These are phyloP conservation scores for Rhagonycha fulva DNA, from an alignment of 2,888 invertebrate species.

Conservation along the genomic window DNA sequence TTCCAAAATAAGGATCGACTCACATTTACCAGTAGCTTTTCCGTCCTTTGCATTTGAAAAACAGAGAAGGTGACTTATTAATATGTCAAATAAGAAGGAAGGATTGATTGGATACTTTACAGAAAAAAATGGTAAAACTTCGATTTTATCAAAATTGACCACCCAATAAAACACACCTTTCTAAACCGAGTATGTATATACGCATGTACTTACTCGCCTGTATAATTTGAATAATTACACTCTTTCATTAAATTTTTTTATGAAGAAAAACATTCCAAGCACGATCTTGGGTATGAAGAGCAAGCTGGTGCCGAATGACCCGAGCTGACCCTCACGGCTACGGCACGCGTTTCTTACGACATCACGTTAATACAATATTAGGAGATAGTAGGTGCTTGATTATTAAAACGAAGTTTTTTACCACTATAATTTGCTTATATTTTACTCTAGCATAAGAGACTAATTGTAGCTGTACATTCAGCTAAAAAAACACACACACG, in stretches of 20 bases:
- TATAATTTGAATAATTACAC: background rate
- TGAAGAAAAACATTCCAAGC: conserved; percentile 18
- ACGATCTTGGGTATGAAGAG: conserved; percentile 30
- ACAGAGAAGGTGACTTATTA: background rate
- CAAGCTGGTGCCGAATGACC: conserved; percentile 39
- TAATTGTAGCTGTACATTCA: background rate
- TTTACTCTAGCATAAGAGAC: background rate
- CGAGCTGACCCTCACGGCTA: conserved; percentile 39
- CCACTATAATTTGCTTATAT: background rate
- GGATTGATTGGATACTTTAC: background rate
- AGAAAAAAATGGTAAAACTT: background rate
- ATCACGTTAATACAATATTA: conserved; percentile 10
- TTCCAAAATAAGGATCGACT: too few species aligned
- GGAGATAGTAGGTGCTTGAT: background rate
- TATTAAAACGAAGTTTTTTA: background rate
- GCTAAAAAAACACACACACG: background rate
- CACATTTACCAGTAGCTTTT: background rate
- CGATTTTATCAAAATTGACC: background rate
- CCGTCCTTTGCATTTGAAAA: background rate
- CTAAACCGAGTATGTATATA: background rate
- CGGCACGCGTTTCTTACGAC: conserved; percentile 40
- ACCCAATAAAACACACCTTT: background rate
- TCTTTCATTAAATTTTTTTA: conserved; percentile 22
- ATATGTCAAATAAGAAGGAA: background rate
- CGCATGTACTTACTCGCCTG: background rate